Base-by-base conservation (phyloP, 2,113 vertebrate genomes). In the Channa argus region DNA sequence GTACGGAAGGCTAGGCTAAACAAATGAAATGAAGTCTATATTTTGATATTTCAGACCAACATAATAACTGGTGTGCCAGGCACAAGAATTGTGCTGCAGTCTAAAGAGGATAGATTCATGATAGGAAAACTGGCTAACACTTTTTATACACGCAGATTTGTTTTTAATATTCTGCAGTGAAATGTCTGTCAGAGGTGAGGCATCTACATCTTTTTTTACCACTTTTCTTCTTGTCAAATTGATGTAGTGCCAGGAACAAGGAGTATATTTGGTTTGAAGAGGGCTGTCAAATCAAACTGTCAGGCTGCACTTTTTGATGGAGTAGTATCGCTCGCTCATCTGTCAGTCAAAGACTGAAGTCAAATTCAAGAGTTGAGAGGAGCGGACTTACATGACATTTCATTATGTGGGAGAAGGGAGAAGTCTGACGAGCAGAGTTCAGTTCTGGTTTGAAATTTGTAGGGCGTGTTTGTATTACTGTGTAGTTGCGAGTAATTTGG, bases 251-350 rank as follows among this genome's bases (percentile, higher is more conserved):
- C 73, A 75, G 83, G 88, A 91, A 93, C 86, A 88, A 82, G 84
- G 74, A 90, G 85, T 88, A 83, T 93, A 91, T 92, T 92, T 90
- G 86, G 79, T 89, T 87, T 91, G 90, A 90, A 84, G 88, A 91
- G 87, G 77, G 74, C 89, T 92, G 93, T 92, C 91, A 92, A 89
- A 92, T 90, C 77, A 84, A 84, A 83, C 84, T 90, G 92, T 92
- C 93, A 88, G 86, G 69, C 87, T 79, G 87, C 81, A 86, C 90
- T 91, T 91, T 92, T 73, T 91, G 89, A 94, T 86, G 90, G 87
- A 86, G 86, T 79, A 68, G 63, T 86, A 91, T 91, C 85, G 73
- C 83, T 88, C 63, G 53, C 86, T 90, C 76, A 80, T 82, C 88
- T 82, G 92, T 92, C 93, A 92, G 79, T 92, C 92, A 90, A 76